Base-by-base conservation (phyloP, 2,888 invertebrate species). In the Sesia apiformis region DNA sequence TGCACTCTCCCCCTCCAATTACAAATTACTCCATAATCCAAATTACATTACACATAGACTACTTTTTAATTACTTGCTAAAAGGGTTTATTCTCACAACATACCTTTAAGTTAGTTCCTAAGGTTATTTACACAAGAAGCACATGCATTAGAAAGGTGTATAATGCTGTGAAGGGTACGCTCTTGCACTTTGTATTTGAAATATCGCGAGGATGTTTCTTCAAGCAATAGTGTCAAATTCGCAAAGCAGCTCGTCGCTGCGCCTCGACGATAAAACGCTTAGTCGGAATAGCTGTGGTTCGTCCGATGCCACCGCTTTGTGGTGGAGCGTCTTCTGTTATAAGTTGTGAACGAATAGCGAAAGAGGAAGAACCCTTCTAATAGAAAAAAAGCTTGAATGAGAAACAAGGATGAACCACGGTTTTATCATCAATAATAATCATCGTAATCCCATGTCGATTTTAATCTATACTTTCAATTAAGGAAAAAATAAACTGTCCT, bases 181-280 rank as follows among this genome's bases (percentile, higher is more conserved):
- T n/a, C n/a, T 4, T n/a, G 6, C 46, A 46, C 8, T 6, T 46
- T 23, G 8, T 7, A 8, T 46, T 46, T 8, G 46, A 46, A 6
- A 4, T 46, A 46, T 46, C 46, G 23, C n/a, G n/a, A n/a, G 8
- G 3, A 23, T 4, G 46, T 23, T 46, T 46, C n/a, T 46, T 46
- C 8, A 46, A 46, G 46, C 46, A 46, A 46, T 63, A 66, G 69
- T 68, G 64, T 67, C 64, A 64, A 72, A 71, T 69, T 66, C 64
- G 62, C 61, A 66, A 70, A 70, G 66, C 70, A 46, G 46, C n/a
- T 46, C 23, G 46, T 66, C 67, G 71, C 67, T 88, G 87, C 68
- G 62, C 66, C 67, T 69, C 63, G 64, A 67, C 80, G 87, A 88
- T 88, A 87, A 86, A 87, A 81, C 81, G 85, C 87, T 87, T 85